phyloP scores from a whole-genome alignment of 2,888 invertebrate genomes.

The Lymantria dispar region DNA sequence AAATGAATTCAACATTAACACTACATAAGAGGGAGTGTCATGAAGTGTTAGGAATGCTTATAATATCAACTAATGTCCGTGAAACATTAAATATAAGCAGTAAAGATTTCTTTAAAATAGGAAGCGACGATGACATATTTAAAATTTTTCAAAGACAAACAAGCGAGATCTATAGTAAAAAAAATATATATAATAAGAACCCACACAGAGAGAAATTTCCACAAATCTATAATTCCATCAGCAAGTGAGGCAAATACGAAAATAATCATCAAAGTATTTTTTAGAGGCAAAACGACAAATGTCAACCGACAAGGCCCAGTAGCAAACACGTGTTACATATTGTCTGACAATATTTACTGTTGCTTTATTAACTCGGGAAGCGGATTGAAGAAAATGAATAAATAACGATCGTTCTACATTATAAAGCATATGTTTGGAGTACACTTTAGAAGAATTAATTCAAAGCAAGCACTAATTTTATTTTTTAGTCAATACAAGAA shows the following conservation, averaged over 20 bases:
- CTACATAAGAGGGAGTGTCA: constrained; percentile 45
- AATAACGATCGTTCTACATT: constrained; percentile 59
- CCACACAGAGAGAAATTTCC: constrained; percentile 74
- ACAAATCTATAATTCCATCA: constrained; percentile 79
- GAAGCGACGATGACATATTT: constrained; percentile 77
- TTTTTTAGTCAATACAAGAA: too few relatives aligned
- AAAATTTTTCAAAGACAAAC: constrained; percentile 71
- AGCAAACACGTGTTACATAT: constrained; percentile 78
- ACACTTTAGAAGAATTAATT: constrained; percentile 50
- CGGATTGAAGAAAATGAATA: constrained; percentile 59
- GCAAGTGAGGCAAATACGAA: constrained; percentile 72
- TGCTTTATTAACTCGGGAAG: constrained; percentile 69
- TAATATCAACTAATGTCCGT: constrained; percentile 45
- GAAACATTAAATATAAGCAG: constrained; percentile 60
- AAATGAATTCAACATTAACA: constrained; percentile 46
- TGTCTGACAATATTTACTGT: constrained; percentile 78
- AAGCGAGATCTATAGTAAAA: constrained; percentile 57
- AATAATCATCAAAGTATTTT: constrained; percentile 81
- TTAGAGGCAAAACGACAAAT: constrained; percentile 75
- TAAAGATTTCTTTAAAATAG: constrained; percentile 63
- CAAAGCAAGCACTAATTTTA: constrained; percentile 14
- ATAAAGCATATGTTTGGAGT: constrained; percentile 55
- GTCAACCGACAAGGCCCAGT: constrained; percentile 68
- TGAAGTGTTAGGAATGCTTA: constrained; percentile 45
- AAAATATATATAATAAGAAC: constrained; percentile 61